Evolutionary conservation across 2,113 vertebrate genomes (phyloP).

Genomic region (Prinia subflava): DNA sequence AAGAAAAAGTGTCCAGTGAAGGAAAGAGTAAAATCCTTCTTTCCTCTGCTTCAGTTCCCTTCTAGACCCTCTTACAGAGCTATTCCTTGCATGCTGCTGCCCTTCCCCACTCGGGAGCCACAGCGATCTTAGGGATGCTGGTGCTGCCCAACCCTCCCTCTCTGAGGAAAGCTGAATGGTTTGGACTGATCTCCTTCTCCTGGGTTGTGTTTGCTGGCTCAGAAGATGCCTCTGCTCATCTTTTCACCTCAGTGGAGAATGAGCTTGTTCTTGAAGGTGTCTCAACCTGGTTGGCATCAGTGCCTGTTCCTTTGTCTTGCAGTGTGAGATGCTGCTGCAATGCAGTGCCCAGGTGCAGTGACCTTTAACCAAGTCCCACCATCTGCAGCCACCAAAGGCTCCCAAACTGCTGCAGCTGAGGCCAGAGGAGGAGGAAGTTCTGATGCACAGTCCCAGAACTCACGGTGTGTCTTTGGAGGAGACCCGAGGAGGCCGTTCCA

Average conservation of each 20-base stretch:
- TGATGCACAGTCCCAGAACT: background rate
- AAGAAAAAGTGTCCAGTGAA: background rate
- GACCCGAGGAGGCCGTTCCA: constrained; percentile 48
- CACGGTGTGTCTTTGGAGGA: constrained; percentile 55
- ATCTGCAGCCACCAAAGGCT: background rate
- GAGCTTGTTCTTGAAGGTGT: background rate
- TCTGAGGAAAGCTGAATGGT: background rate
- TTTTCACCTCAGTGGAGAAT: background rate
- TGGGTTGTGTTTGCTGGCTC: background rate
- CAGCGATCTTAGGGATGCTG: background rate
- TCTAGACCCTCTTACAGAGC: background rate
- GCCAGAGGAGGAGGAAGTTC: background rate
- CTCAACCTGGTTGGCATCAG: background rate
- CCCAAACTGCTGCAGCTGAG: background rate
- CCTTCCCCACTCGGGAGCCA: background rate
- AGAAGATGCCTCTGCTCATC: background rate
- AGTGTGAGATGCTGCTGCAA: background rate
- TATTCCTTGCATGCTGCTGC: background rate
- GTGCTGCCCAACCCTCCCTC: background rate
- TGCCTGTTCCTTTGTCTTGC: constrained; percentile 13
- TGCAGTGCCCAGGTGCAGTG: background rate
- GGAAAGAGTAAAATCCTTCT: background rate
- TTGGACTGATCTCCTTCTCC: background rate
- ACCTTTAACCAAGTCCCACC: background rate
- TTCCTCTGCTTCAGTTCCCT: background rate